phyloP scores from a whole-genome alignment of 2,797 vertebrate species.

The Antrozous pallidus region DNA sequence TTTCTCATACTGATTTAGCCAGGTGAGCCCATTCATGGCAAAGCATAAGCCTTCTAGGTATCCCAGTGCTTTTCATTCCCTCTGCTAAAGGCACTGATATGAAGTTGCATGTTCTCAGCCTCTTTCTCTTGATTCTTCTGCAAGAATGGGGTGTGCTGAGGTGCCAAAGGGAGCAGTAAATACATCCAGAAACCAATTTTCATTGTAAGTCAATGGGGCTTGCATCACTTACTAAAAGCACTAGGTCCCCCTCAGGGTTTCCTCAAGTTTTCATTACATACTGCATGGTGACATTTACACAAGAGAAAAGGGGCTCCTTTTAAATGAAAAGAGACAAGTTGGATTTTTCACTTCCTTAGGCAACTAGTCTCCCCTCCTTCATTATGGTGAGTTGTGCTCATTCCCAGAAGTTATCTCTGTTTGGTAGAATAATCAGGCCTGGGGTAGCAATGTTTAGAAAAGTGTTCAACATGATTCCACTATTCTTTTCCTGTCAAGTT shows the following conservation, averaged over 20 bases:
- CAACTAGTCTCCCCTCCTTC: background rate
- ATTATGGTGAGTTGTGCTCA: background rate
- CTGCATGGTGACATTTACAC: background rate
- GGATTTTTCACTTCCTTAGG: background rate
- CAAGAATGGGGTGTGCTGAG: background rate
- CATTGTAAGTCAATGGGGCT: background rate
- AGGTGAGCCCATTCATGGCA: background rate
- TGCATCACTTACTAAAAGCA: conserved; percentile 8
- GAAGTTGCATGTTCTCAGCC: background rate
- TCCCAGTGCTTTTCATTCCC: background rate
- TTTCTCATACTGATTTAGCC: background rate
- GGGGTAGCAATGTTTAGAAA: background rate
- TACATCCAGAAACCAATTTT: background rate
- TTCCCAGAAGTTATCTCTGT: background rate
- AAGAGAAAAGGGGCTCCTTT: background rate
- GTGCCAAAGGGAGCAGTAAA: background rate
- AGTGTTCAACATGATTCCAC: background rate
- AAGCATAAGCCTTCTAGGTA: background rate
- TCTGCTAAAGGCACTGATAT: background rate
- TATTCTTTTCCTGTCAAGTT: background rate
- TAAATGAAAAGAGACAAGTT: background rate
- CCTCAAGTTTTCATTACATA: background rate
- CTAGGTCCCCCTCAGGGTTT: background rate
- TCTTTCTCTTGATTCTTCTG: background rate
- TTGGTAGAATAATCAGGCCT: background rate